A percentile compares a stretch with the other conserved stretches of the same genome.
phyloP scores from a whole-genome alignment of 2,797 vertebrate genomes.

The Choloepus didactylus region DNA sequence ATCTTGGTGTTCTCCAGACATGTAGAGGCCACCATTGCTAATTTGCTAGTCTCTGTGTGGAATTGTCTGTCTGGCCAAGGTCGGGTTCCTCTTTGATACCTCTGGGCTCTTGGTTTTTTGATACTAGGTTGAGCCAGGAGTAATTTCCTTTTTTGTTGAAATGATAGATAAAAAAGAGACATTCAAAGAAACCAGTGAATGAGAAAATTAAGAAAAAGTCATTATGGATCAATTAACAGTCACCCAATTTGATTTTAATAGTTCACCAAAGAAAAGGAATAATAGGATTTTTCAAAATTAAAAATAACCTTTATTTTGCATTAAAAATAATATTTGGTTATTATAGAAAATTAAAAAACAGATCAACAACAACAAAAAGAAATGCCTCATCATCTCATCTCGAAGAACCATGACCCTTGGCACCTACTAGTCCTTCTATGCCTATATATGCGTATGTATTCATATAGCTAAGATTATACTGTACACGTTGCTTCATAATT shows the following conservation, averaged over 20 bases:
- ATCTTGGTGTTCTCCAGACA: too few species aligned
- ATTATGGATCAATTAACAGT: not conserved
- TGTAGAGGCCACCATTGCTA: not conserved
- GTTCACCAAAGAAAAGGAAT: not conserved
- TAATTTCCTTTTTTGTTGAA: not conserved
- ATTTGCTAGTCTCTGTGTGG: not conserved
- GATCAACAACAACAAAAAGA: not conserved
- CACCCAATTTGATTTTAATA: not conserved
- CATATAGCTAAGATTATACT: not conserved
- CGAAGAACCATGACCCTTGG: not conserved
- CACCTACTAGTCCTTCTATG: not conserved
- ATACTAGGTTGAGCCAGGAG: not conserved
- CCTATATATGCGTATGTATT: not conserved
- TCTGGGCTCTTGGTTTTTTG: not conserved
- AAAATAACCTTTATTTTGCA: not conserved
- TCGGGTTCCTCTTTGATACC: not conserved
- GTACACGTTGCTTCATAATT: not conserved
- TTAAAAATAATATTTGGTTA: not conserved
- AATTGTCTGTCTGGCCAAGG: not conserved
- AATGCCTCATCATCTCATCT: not conserved
- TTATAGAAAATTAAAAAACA: not conserved
- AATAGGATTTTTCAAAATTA: not conserved
- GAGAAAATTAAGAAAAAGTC: not conserved
- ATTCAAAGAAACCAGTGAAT: not conserved
- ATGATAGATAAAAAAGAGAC: not conserved